Evolutionary conservation across 2,797 vertebrate genomes (phyloP).

Genomic region (Carapus acus): DNA sequence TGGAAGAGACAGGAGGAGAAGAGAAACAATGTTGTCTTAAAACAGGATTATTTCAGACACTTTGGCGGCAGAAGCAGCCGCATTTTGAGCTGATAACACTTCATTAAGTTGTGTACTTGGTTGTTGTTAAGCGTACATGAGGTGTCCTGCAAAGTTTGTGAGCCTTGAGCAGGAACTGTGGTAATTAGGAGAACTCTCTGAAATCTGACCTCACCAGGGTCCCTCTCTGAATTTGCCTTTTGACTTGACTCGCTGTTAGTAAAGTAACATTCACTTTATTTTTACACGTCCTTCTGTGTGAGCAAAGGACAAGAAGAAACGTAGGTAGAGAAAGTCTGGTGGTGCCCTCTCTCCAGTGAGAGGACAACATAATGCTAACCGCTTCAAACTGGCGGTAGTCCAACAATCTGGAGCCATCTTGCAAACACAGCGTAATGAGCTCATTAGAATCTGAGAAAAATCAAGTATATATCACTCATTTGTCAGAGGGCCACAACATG

Average conservation of each 20-base stretch:
- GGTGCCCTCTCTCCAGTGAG: no score
- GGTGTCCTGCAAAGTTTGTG: constrained; percentile 4
- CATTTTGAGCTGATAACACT: constrained; percentile 4
- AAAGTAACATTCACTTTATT: not conserved
- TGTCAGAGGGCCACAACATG: no score
- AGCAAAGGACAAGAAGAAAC: not conserved
- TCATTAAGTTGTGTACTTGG: not conserved
- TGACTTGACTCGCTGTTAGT: constrained; percentile 4
- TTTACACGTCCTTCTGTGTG: not conserved
- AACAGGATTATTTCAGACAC: not conserved
- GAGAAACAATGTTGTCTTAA: not conserved
- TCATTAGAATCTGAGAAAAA: no score
- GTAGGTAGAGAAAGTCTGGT: not conserved
- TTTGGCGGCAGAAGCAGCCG: constrained; percentile 3
- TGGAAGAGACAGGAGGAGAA: not conserved
- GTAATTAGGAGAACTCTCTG: not conserved
- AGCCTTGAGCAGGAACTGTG: not conserved
- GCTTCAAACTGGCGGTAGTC: no score
- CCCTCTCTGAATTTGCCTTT: constrained; percentile 15
- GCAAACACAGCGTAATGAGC: no score
- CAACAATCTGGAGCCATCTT: no score
- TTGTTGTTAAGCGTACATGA: not conserved
- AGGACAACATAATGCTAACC: no score
- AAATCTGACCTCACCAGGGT: constrained; percentile 8
- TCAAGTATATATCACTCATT: no score